A percentile compares a stretch with the other conserved stretches of the same genome.
These are phyloP conservation scores for Plectropomus leopardus DNA, from an alignment of 2,113 vertebrate genomes.

Conservation along the genomic window DNA sequence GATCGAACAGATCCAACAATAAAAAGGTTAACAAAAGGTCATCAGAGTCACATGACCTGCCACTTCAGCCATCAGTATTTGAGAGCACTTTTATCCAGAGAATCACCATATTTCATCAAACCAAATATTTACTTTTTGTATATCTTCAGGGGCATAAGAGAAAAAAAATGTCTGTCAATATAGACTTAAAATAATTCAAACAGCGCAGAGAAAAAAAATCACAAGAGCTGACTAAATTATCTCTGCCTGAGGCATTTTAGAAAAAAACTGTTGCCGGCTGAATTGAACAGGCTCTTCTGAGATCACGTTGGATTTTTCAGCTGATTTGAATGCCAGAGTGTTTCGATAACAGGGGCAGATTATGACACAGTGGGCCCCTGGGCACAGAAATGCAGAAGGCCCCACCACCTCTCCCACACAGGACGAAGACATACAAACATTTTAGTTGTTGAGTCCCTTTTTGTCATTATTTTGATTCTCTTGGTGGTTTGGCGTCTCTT, in stretches of 20 bases:
- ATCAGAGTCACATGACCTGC: not conserved
- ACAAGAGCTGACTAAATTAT: not conserved
- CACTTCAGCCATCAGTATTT: not conserved
- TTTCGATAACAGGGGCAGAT: not conserved
- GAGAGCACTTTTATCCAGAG: no score
- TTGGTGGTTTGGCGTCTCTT: no score
- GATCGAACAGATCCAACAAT: not conserved
- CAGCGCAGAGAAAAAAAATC: not conserved
- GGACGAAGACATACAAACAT: not conserved
- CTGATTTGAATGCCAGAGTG: not conserved
- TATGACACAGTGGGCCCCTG: not conserved
- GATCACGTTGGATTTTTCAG: not conserved
- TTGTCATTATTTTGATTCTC: not conserved
- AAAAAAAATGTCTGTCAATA: not conserved
- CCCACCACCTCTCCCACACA: not conserved
- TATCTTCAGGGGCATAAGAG: not conserved
- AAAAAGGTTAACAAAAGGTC: not conserved
- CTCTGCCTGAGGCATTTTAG: not conserved
- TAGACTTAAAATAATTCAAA: not conserved
- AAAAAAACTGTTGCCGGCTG: not conserved
- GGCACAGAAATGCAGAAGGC: not conserved
- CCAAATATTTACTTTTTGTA: slow-evolving; percentile 6
- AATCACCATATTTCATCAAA: not conserved
- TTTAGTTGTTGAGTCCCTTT: not conserved
- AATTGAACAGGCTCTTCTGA: not conserved